phyloP scores from a whole-genome alignment of 2,888 invertebrate species.

The Eurytoma californica region DNA sequence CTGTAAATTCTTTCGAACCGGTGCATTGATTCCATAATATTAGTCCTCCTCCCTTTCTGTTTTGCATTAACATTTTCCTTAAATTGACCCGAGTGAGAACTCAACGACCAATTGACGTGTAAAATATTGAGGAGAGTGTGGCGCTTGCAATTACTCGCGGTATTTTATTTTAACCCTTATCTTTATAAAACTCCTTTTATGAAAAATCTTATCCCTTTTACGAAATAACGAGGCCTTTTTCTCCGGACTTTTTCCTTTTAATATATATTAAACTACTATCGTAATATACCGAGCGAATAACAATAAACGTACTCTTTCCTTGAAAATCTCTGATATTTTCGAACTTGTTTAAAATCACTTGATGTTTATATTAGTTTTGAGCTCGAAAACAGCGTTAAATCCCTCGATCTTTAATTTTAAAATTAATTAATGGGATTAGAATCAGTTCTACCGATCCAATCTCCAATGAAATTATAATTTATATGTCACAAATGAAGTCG shows the following conservation, averaged over 20 bases:
- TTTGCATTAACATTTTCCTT: conserved; percentile 7
- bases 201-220: conserved; percentile 17
- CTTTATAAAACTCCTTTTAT: conserved; percentile 2
- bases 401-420: no score
- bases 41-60: conserved; percentile 7
- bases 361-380: no score
- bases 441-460: background rate
- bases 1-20: conserved; percentile 49
- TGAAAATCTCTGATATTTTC: no score
- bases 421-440: no score
- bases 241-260: no score
- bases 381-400: no score
- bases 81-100: conserved; percentile 33
- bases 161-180: conserved; percentile 34
- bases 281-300: no score
- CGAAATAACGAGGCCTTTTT: background rate
- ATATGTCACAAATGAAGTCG: no score
- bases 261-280: background rate
- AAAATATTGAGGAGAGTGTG: conserved; percentile 41
- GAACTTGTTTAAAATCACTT: no score
- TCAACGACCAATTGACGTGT: conserved; percentile 27
- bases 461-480: no score
- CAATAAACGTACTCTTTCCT: no score
- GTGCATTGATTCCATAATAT: conserved; percentile 48
- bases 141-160: conserved; percentile 34